These are phyloP conservation scores for Falcunculus frontatus DNA, from an alignment of 2,113 vertebrate genomes.

Conservation along the genomic window DNA sequence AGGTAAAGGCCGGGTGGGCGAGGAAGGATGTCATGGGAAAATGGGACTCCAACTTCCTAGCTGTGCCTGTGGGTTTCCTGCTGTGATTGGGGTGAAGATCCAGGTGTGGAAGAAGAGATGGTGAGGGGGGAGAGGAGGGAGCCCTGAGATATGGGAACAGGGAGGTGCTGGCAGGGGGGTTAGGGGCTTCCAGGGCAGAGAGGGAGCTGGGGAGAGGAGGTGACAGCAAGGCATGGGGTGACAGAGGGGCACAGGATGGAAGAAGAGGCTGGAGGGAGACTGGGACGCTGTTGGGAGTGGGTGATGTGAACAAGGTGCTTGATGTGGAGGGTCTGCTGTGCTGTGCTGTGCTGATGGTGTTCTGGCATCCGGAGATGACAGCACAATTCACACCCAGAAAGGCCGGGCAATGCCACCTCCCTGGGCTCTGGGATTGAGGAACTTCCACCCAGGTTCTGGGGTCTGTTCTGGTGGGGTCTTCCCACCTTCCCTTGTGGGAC, in stretches of 20 bases:
- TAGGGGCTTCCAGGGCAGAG: not conserved
- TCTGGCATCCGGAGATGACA: not conserved
- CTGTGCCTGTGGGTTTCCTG: not conserved
- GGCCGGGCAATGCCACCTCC: not conserved
- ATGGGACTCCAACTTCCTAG: not conserved
- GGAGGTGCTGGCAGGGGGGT: not conserved
- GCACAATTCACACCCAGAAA: not conserved
- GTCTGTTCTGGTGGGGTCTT: not conserved
- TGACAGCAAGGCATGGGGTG: not conserved
- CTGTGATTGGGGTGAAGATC: not conserved
- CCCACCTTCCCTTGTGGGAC: not conserved
- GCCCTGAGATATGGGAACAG: not conserved
- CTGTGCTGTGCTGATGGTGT: not conserved
- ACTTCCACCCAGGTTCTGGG: not conserved
- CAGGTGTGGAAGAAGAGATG: not conserved
- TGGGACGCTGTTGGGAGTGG: not conserved
- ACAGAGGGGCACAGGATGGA: not conserved
- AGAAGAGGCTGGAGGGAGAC: not conserved
- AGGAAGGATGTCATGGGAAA: accelerated
- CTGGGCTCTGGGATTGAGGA: not conserved
- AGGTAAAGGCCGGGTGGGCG: not conserved
- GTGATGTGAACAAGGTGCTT: not conserved
- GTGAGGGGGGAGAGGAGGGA: not conserved
- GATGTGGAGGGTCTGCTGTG: not conserved
- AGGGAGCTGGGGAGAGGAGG: not conserved